Conservation (phyloP, 2,113 vertebrate species). For the Paralichthys olivaceus region DNA sequence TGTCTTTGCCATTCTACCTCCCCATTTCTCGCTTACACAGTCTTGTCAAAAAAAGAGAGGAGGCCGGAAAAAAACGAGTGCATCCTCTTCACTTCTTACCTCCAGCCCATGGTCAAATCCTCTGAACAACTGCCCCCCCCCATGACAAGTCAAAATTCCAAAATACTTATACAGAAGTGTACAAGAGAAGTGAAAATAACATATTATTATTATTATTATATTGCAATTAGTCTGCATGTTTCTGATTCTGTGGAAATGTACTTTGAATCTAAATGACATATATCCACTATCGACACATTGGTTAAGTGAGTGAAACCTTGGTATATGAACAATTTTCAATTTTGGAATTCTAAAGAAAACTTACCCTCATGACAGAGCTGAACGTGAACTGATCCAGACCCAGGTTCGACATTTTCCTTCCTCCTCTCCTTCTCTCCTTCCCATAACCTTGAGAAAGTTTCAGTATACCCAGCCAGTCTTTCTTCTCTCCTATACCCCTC, state of each 20-base stretch:
- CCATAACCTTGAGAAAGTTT: conserved; percentile 67
- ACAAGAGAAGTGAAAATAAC: too few species aligned
- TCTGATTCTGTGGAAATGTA: too few species aligned
- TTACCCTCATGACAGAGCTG: background rate
- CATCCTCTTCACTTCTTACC: background rate
- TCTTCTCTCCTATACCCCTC: conserved; percentile 37
- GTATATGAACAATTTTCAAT: too few species aligned
- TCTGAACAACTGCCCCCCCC: background rate
- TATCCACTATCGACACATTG: background rate
- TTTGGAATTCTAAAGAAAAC: background rate
- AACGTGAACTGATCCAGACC: conserved; percentile 15
- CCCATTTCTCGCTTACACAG: background rate
- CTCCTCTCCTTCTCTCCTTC: background rate
- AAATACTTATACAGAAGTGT: too few species aligned
- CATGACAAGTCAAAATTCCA: too few species aligned
- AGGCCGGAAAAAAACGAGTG: too few species aligned
- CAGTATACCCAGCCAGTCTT: background rate
- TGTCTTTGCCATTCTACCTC: too few species aligned
- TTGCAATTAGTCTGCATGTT: too few species aligned
- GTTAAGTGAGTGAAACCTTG: background rate
- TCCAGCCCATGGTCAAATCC: background rate
- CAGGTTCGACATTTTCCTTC: conserved; percentile 1
- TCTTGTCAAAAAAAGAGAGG: too few species aligned
- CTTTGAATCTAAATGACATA: too few species aligned
- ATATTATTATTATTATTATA: too few species aligned